Percentiles rank a stretch among this genome's conserved stretches.
Evolutionary conservation across 2,113 vertebrate species (phyloP).

Genomic region (Penelope pileata): DNA sequence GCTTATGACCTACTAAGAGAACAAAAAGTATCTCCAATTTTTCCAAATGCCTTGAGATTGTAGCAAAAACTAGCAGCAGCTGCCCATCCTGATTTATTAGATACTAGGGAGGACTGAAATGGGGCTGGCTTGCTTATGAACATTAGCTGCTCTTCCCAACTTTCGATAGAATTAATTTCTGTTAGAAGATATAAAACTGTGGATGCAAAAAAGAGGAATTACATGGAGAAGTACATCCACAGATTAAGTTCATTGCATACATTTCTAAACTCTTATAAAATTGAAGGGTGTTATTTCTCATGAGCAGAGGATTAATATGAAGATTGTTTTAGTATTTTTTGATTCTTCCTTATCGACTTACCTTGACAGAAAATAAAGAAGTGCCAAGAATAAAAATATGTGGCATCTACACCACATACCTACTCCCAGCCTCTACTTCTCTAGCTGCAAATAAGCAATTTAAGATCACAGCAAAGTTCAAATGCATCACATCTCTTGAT

Average conservation of each 20-base stretch:
- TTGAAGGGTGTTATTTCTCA: background rate
- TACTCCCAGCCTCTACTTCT: background rate
- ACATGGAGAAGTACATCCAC: background rate
- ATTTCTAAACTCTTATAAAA: background rate
- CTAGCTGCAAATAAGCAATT: background rate
- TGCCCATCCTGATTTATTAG: conserved; percentile 1
- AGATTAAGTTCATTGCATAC: background rate
- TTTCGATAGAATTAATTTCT: background rate
- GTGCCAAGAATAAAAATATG: background rate
- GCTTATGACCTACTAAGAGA: background rate
- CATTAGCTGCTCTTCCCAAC: background rate
- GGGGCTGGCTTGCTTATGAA: background rate
- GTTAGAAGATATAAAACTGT: background rate
- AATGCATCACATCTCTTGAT: background rate
- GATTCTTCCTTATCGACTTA: background rate
- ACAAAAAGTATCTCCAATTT: conserved; percentile 15
- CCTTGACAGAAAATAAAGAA: background rate
- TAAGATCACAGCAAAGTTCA: background rate
- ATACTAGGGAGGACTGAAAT: background rate
- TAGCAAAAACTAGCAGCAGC: conserved; percentile 10
- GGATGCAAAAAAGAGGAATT: background rate
- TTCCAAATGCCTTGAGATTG: background rate
- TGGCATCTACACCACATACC: background rate
- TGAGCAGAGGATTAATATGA: background rate
- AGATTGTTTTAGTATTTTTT: background rate